Evolutionary conservation across 2,113 vertebrate genomes (phyloP).

Genomic region (Oreotrochilus melanogaster): DNA sequence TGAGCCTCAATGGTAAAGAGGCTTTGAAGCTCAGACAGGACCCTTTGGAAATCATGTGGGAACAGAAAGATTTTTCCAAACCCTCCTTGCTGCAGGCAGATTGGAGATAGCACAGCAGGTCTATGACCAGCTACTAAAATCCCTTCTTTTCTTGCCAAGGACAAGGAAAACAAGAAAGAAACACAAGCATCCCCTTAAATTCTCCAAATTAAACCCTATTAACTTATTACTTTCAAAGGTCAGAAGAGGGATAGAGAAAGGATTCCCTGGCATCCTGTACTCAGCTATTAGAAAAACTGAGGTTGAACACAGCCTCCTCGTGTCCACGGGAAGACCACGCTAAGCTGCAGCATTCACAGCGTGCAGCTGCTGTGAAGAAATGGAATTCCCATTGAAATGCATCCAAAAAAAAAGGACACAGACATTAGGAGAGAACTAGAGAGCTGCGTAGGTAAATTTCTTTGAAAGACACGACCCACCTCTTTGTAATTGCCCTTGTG

Average conservation of each 20-base stretch:
- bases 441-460: conserved; percentile 44
- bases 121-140: background rate
- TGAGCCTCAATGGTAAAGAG: background rate
- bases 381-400: conserved; percentile 28
- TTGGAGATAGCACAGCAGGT: background rate
- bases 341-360: conserved; percentile 21
- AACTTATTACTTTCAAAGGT: conserved; percentile 13
- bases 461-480: conserved; percentile 61
- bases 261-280: background rate
- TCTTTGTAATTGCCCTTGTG: conserved; percentile 70
- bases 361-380: conserved; percentile 38
- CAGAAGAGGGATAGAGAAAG: background rate
- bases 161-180: background rate
- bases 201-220: conserved; percentile 45
- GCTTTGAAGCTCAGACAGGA: background rate
- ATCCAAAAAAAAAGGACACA: conserved; percentile 51
- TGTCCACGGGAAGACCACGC: background rate
- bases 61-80: background rate
- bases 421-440: background rate
- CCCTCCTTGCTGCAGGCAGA: background rate
- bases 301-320: background rate
- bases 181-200: background rate
- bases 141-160: background rate
- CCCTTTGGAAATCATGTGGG: background rate
- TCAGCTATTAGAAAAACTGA: background rate